Evolutionary conservation across 2,797 vertebrate genomes (phyloP), one percentile per base, ranked within the genome.

Genomic region (Percopsis omiscomaycus): DNA sequence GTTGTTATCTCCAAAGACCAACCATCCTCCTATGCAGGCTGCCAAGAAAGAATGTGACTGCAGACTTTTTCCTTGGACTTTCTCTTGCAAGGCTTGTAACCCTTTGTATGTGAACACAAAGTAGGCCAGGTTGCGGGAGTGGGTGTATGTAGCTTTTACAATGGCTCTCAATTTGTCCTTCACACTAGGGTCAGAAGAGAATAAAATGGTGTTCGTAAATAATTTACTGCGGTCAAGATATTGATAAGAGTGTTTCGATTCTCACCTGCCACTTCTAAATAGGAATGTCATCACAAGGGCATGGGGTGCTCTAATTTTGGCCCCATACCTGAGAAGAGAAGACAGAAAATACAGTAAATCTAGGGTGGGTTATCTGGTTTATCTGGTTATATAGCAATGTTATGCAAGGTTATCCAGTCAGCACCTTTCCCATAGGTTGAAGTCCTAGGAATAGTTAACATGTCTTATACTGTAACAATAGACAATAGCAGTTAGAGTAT

Each of bases 261-360:
- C 59, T 86, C 93, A 98, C 98, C 98, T 98, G 89, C 96, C 96
- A 72, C 80, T 94, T 86, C 88, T 94, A 86, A 99, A 99, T 0
- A 99, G 92, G 83, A 99, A 96, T 13, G 98, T 99, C 98, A 98
- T 99, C 55, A 99, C 96, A 70, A 99, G 84, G 4, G 98, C 95
- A 0, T 99, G 97, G 0, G 98, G 97, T 15, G 96, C 97, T 69
- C 98, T 90, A 66, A 98, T 94, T 90, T 99, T 99, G 32, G 91
- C 96, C 78, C 98, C 98, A 45, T 99, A 99, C 50, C 98, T 99
- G 78, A 12, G 65, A 73, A 59, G 64, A 10, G 53, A 67, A 28
- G 59, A 9, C 13, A 37, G 13, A 57, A 12, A 29, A 0, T 11
- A 2, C 30, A 1, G 60, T 30, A 54, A 62, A 51, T 51, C n/a